Percentiles rank a stretch among this genome's conserved stretches.
Conservation (phyloP, 2,888 invertebrate species). For the Diarsia dahlii region DNA sequence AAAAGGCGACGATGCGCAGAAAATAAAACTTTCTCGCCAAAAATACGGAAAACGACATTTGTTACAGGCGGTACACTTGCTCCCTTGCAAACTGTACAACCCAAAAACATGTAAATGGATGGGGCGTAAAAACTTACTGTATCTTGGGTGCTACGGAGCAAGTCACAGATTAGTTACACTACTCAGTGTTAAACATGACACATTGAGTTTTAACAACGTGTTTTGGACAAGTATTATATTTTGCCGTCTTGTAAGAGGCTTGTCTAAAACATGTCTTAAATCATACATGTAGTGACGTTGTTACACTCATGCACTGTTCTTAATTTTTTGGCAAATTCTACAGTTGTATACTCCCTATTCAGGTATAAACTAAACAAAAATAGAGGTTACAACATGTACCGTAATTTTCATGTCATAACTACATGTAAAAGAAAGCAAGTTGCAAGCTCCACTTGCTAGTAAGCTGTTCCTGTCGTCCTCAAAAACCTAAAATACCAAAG, state of each 20-base stretch:
- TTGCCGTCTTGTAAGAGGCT: not conserved
- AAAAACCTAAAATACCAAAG: not conserved
- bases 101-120: constrained; percentile 2
- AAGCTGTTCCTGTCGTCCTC: not conserved
- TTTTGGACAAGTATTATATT: not conserved
- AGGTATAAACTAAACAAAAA: not conserved
- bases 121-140: not conserved
- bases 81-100: constrained; percentile 9
- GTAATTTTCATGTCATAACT: not conserved
- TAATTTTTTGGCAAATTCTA: not conserved
- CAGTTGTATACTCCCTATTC: not conserved
- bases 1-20: constrained; percentile 23
- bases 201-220: not conserved
- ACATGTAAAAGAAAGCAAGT: too few species aligned
- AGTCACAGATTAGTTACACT: not conserved
- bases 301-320: not conserved
- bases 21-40: constrained; percentile 42
- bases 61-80: constrained; percentile 24
- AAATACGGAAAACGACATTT: constrained; percentile 51
- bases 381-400: not conserved
- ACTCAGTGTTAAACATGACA: not conserved
- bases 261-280: not conserved
- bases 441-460: not conserved
- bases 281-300: not conserved
- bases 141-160: not conserved